Evolutionary conservation across 1,140 invertebrate genomes (phyloP).

Genomic region (Trialeurodes vaporariorum): DNA sequence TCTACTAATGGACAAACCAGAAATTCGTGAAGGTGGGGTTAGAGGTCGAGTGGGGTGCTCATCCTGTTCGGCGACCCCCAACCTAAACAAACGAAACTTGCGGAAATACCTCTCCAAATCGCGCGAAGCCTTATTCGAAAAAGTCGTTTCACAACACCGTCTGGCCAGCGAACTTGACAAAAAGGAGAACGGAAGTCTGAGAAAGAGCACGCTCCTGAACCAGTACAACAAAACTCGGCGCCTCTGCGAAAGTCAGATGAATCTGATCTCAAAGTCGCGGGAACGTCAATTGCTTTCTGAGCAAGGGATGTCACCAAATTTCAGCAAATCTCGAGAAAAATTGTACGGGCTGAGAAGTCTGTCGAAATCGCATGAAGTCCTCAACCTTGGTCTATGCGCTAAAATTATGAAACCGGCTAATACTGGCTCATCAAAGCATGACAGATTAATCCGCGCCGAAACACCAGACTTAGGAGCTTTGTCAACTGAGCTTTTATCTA

Average conservation of each 20-base stretch:
- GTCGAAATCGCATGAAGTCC: constrained; percentile 43
- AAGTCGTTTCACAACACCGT: constrained; percentile 37
- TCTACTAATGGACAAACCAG: constrained; percentile 29
- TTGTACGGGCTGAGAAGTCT: constrained; percentile 40
- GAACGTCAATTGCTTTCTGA: constrained; percentile 33
- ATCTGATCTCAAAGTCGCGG: constrained; percentile 38
- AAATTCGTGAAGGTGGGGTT: constrained; percentile 38
- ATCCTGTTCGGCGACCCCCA: constrained; percentile 20
- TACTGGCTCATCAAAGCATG: not conserved
- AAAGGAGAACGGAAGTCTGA: not conserved
- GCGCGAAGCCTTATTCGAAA: constrained; percentile 42
- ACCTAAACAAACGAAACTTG: constrained; percentile 24
- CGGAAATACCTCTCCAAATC: constrained; percentile 44
- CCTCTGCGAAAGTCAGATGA: constrained; percentile 42
- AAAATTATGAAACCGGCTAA: constrained; percentile 13
- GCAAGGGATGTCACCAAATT: constrained; percentile 17
- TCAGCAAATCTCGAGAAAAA: constrained; percentile 40
- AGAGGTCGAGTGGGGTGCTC: constrained; percentile 35
- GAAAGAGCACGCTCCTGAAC: constrained; percentile 14
- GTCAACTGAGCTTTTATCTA: no score
- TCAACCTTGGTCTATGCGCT: constrained; percentile 35
- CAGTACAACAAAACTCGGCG: constrained; percentile 31
- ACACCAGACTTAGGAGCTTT: no score
- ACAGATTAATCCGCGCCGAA: not conserved
- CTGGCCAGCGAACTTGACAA: constrained; percentile 15